Evolutionary conservation across 2,888 invertebrate genomes (phyloP).

Genomic region (Amphiduros pacificus): DNA sequence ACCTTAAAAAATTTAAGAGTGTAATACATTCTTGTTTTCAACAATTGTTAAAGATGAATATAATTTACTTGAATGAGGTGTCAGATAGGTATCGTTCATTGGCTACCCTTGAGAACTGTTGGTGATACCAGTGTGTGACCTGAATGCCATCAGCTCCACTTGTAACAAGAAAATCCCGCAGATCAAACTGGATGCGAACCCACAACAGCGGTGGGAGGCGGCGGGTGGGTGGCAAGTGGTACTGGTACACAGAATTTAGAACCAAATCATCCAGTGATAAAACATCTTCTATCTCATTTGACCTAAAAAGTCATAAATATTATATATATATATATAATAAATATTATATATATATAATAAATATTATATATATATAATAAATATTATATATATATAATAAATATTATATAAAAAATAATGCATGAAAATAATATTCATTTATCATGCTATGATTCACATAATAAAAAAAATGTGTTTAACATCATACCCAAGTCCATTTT

Average conservation of each 20-base stretch:
- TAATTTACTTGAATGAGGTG: background rate
- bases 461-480: too few species aligned
- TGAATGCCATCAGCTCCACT: constrained; percentile 23
- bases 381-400: too few species aligned
- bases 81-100: constrained; percentile 15
- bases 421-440: too few species aligned
- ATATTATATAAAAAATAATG: too few species aligned
- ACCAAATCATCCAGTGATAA: constrained; percentile 28
- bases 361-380: too few species aligned
- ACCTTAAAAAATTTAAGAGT: too few species aligned
- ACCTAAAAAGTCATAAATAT: too few species aligned
- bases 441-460: too few species aligned
- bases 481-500: constrained; percentile 20
- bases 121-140: constrained; percentile 28
- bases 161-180: constrained; percentile 22
- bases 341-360: too few species aligned
- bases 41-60: too few species aligned
- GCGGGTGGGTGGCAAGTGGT: constrained; percentile 36
- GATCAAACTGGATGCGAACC: constrained; percentile 16
- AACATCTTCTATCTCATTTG: constrained; percentile 26
- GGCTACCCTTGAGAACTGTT: constrained; percentile 25
- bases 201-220: constrained; percentile 31
- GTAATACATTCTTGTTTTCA: too few species aligned
- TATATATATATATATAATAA: too few species aligned
- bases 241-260: constrained; percentile 15